phyloP scores from a whole-genome alignment of 2,888 invertebrate species.

The Temnothorax unifasciatus region DNA sequence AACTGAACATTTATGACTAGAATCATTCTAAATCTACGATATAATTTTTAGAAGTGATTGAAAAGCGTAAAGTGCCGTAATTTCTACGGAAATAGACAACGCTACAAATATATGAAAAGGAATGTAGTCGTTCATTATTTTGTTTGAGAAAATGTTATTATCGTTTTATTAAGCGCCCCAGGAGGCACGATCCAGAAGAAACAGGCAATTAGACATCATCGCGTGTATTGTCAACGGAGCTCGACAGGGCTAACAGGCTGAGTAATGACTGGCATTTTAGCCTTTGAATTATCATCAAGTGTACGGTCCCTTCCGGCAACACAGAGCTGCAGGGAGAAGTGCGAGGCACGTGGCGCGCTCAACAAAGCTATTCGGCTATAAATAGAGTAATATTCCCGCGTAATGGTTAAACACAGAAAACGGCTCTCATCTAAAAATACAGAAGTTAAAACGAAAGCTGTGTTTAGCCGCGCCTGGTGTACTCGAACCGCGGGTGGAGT shows the following conservation, averaged over 20 bases:
- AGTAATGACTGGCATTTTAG: conserved; percentile 65
- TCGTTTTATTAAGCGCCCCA: conserved; percentile 27
- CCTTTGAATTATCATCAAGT: conserved; percentile 69
- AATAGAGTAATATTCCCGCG: conserved; percentile 69
- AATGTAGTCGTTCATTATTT: conserved; percentile 44
- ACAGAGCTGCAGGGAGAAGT: conserved; percentile 41
- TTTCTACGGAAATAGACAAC: neutral
- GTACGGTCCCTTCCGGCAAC: conserved; percentile 13
- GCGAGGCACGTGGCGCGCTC: conserved; percentile 69
- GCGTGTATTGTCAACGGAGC: conserved; percentile 59
- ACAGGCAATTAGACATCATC: conserved; percentile 51
- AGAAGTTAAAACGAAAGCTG: conserved; percentile 59
- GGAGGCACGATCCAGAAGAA: conserved; percentile 28
- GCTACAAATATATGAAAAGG: neutral
- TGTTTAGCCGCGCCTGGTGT: conserved; percentile 59
- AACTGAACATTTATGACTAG: neutral
- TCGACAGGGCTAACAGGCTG: conserved; percentile 63
- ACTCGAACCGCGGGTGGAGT: conserved; percentile 10
- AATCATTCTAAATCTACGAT: neutral
- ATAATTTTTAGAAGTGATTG: neutral
- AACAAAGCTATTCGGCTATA: conserved; percentile 67
- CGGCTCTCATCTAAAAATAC: conserved; percentile 45
- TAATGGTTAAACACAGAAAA: conserved; percentile 44
- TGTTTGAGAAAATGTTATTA: conserved; percentile 39
- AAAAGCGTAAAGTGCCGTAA: neutral